These are phyloP conservation scores for Pitangus sulphuratus DNA, from an alignment of 2,797 vertebrate species.

Conservation along the genomic window DNA sequence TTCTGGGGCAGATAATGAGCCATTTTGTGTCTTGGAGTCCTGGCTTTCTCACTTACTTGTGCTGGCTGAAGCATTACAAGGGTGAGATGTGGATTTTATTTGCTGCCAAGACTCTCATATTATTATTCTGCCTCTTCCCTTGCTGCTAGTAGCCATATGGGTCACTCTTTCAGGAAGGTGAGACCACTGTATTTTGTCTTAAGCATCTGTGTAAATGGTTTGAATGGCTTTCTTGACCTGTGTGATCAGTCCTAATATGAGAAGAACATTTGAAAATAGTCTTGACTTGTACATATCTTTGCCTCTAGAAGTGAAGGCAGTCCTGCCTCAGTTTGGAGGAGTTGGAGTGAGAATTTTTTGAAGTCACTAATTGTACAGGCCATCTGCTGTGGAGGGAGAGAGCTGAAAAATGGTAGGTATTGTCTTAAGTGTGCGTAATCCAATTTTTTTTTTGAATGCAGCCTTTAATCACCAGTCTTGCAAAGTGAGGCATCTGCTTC, in stretches of 20 bases:
- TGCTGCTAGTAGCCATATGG: not conserved
- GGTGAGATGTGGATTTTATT: not conserved
- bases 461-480: slow-evolving; percentile 59
- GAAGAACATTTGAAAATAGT: not conserved
- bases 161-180: not conserved
- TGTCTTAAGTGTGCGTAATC: slow-evolving; percentile 67
- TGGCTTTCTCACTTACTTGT: not conserved
- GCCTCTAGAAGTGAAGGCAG: not conserved
- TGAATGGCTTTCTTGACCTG: not conserved
- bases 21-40: not conserved
- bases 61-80: not conserved
- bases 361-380: slow-evolving; percentile 19
- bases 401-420: slow-evolving; percentile 50
- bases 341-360: slow-evolving; percentile 2
- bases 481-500: slow-evolving; percentile 67
- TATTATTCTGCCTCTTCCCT: not conserved
- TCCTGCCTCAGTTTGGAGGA: not conserved
- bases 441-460: slow-evolving; percentile 28
- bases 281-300: not conserved
- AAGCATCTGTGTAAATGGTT: not conserved
- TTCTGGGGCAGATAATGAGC: slow-evolving; percentile 42
- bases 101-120: not conserved
- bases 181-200: not conserved
- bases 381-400: slow-evolving; percentile 29
- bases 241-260: not conserved